Evolutionary conservation across 2,888 invertebrate genomes (phyloP).

Genomic region (Eristalis arbustorum): DNA sequence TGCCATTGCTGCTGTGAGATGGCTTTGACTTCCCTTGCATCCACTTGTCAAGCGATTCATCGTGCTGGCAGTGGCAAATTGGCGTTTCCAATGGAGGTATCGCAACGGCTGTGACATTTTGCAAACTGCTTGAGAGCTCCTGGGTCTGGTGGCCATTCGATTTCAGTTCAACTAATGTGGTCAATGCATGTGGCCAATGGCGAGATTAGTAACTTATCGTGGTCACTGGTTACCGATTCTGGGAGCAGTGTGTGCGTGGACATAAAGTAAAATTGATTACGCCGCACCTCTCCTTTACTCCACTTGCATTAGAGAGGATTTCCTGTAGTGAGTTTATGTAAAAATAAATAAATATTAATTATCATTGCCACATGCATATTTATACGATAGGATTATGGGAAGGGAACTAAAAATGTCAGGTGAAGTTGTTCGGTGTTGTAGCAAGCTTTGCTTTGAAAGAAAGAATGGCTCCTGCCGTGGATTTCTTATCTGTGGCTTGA

Average conservation of each 20-base stretch:
- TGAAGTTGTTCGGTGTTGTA: no score
- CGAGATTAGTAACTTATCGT: neutral
- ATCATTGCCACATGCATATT: no score
- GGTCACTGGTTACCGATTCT: neutral
- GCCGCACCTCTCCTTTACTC: neutral
- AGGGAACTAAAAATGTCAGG: no score
- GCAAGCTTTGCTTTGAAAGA: no score
- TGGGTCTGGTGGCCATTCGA: neutral
- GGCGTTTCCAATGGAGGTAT: constrained; percentile 29
- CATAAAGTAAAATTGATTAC: neutral
- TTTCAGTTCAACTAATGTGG: neutral
- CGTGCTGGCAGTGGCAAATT: constrained; percentile 55
- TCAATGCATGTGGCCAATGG: neutral
- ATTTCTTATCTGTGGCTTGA: no score
- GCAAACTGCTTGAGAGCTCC: neutral
- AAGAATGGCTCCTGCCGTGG: no score
- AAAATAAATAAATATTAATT: no score
- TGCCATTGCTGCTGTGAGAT: constrained; percentile 42
- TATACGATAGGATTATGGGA: no score
- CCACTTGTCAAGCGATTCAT: constrained; percentile 61
- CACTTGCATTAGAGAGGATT: neutral
- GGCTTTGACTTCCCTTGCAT: constrained; percentile 35
- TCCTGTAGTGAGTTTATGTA: no score
- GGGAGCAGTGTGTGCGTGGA: neutral
- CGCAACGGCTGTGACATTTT: neutral